Evolutionary conservation across 2,797 vertebrate species (phyloP).

Genomic region (Schizopygopsis malacanthus): DNA sequence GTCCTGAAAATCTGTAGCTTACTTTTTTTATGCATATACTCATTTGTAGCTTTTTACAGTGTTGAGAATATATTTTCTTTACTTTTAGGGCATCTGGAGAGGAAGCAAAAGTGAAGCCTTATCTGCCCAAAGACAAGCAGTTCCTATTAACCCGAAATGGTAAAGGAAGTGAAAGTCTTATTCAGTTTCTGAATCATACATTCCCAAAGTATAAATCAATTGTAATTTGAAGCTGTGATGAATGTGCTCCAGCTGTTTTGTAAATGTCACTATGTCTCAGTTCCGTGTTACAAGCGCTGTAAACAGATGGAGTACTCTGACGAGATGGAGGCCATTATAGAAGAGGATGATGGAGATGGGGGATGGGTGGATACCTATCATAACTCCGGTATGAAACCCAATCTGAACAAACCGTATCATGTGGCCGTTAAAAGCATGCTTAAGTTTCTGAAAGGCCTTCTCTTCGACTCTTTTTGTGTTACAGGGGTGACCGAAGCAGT

Average conservation of each 20-base stretch:
- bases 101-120: constrained; percentile 94
- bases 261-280: constrained; percentile 67
- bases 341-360: constrained; percentile 98
- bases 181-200: neutral
- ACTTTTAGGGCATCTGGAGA: constrained; percentile 89
- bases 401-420: neutral
- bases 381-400: constrained; percentile 83
- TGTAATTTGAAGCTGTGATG: neutral
- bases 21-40: neutral
- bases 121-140: constrained; percentile 92
- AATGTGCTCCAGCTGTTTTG: neutral
- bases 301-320: constrained; percentile 99
- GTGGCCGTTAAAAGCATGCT: neutral
- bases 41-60: neutral
- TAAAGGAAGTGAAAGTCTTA: constrained; percentile 70
- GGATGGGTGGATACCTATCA: constrained; percentile 99
- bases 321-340: constrained; percentile 97
- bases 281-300: constrained; percentile 97
- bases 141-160: constrained; percentile 98
- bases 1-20: neutral
- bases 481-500: constrained; percentile 87
- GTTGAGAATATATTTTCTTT: constrained; percentile 12
- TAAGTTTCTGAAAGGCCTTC: neutral
- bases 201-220: neutral
- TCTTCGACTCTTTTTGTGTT: constrained; percentile 54